Base-by-base conservation (phyloP, 2,797 vertebrate species). In the Glossophaga mutica region DNA sequence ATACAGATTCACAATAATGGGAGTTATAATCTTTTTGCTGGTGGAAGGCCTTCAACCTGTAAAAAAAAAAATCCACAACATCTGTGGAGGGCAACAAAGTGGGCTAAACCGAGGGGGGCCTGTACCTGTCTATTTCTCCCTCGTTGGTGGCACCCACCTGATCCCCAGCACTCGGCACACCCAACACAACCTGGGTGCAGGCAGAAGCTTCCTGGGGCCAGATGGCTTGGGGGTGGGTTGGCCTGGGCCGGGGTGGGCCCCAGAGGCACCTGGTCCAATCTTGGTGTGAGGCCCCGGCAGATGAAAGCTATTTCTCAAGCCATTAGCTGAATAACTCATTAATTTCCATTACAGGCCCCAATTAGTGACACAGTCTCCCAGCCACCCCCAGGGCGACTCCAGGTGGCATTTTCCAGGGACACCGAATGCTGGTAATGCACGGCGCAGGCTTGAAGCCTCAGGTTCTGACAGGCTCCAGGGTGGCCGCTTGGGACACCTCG, bases 261-360 rank as follows among this genome's bases (percentile, higher is more conserved):
- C n/a, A 18, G 12, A 86, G 76, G 48, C 42, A 90, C 74, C 85
- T 67, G 50, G 77, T 88, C 65, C 48, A 62, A 52, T 74, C 55
- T 39, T 37, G 26, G 81, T 74, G 39, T 74, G 67, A 57, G 77
- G 55, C 89, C 83, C 68, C 22, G 55, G 37, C 67, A 94, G 19
- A 85, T 79, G 65, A 96, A 74, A 74, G 57, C 88, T 88, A 55
- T 59, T 94, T 90, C 71, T 92, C 21, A 7, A 81, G 81, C 93
- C 68, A 42, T 81, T 68, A 94, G 50, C 85, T 77, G 12, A 94
- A 24, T 65, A 91, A 86, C 86, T 95, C 94, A 95, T 96, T 96
- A 93, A 95, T 93, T 95, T 94, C 83, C 79, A 82, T 81, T 86
- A 86, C n/a, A 84, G 86, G 68, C 39, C 92, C 68, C 82, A 92